Conservation (phyloP, 2,888 invertebrate genomes). For the Metallyticus violacea region DNA sequence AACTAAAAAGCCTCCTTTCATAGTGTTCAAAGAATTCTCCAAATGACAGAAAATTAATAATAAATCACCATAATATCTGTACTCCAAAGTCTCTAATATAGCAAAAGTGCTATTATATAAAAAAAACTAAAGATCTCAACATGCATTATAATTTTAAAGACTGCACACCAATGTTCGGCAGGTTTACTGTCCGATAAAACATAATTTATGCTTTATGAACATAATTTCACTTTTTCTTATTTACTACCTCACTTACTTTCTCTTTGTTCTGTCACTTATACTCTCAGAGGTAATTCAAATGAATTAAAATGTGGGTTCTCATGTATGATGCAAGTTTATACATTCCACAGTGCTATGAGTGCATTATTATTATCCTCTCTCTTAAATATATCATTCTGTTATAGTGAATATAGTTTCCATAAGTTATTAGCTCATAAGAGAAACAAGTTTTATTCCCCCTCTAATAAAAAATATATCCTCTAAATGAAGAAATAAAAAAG, state of each 20-base stretch:
- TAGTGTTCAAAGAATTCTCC: too few relatives aligned
- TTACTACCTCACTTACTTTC: background rate
- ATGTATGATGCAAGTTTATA: slow-evolving; percentile 23
- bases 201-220: background rate
- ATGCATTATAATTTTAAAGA: background rate
- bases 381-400: background rate
- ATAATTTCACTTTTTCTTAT: too few relatives aligned
- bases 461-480: too few relatives aligned
- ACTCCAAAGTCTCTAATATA: background rate
- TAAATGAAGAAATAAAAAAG: background rate
- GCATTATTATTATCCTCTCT: background rate
- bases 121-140: background rate
- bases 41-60: background rate
- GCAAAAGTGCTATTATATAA: background rate
- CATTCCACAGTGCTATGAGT: slow-evolving; percentile 10
- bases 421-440: too few relatives aligned
- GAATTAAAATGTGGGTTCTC: slow-evolving; percentile 13
- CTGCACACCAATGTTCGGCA: background rate
- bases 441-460: too few relatives aligned
- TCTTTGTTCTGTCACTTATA: background rate
- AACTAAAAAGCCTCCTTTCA: too few relatives aligned
- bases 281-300: slow-evolving; percentile 1
- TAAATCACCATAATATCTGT: background rate
- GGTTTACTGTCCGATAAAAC: background rate
- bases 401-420: background rate